Evolutionary conservation across 2,797 vertebrate species (phyloP).

Genomic region (Simalia tracyae): DNA sequence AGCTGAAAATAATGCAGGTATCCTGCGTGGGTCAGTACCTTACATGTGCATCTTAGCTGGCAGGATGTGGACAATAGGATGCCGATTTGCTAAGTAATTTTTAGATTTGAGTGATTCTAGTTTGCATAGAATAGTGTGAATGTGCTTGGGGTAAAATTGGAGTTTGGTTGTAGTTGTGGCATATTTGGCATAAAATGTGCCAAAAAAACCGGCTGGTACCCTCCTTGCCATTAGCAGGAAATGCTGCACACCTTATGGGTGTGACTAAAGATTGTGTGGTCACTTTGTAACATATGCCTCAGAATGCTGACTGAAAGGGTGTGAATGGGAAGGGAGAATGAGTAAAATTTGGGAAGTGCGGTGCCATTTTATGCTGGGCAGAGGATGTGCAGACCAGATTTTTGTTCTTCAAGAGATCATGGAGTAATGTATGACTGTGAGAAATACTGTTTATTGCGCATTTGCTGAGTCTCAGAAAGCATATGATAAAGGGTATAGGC

Average conservation of each 20-base stretch:
- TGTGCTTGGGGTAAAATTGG: neutral
- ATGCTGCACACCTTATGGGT: neutral
- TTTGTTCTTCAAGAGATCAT: neutral
- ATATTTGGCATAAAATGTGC: neutral
- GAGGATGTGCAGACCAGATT: neutral
- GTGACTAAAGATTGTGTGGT: neutral
- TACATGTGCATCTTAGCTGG: neutral
- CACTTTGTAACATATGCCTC: neutral
- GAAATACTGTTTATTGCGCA: neutral
- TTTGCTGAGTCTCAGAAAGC: neutral
- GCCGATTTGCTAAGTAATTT: neutral
- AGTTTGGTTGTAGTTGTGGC: neutral
- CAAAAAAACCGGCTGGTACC: too few relatives aligned
- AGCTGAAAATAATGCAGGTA: conserved; percentile 50
- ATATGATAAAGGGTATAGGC: neutral
- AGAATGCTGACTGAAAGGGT: neutral
- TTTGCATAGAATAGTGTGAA: neutral
- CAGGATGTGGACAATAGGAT: neutral
- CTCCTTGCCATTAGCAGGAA: neutral
- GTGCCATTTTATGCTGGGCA: neutral
- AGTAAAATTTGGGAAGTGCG: neutral
- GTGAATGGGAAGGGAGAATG: neutral
- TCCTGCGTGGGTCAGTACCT: neutral
- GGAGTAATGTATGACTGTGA: neutral
- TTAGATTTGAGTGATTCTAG: neutral